A percentile compares a stretch with the other conserved stretches of the same genome.
These are phyloP conservation scores for Mirza zaza DNA, from an alignment of 2,113 vertebrate genomes.

Conservation along the genomic window DNA sequence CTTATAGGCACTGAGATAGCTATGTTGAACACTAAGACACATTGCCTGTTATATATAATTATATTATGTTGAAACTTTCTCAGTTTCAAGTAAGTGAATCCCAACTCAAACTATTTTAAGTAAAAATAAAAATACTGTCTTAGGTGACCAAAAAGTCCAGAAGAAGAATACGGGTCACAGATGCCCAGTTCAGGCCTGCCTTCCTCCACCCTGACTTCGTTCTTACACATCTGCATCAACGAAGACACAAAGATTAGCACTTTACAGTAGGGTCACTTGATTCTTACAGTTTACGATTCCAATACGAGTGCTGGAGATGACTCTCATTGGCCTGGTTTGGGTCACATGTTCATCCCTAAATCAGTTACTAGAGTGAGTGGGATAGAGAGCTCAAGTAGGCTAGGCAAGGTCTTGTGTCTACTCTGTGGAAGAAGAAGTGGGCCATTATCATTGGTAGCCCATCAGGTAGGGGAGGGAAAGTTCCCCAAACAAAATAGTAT, in stretches of 20 bases:
- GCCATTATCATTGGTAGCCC: neutral
- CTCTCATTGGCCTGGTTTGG: neutral
- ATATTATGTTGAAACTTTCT: neutral
- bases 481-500: neutral
- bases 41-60: neutral
- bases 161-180: neutral
- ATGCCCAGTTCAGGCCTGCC: neutral
- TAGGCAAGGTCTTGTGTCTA: neutral
- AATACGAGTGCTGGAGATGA: neutral
- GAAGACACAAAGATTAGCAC: neutral
- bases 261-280: neutral
- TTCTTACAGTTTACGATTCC: neutral
- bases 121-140: neutral
- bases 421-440: neutral
- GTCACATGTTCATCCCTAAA: neutral
- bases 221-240: neutral
- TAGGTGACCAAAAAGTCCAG: neutral
- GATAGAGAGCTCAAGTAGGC: neutral
- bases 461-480: neutral
- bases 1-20: neutral
- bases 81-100: neutral
- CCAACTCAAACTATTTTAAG: neutral
- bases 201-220: neutral
- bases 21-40: neutral
- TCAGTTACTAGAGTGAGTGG: neutral